These are phyloP conservation scores for Erannis defoliaria DNA, from an alignment of 2,888 invertebrate genomes.

Conservation along the genomic window DNA sequence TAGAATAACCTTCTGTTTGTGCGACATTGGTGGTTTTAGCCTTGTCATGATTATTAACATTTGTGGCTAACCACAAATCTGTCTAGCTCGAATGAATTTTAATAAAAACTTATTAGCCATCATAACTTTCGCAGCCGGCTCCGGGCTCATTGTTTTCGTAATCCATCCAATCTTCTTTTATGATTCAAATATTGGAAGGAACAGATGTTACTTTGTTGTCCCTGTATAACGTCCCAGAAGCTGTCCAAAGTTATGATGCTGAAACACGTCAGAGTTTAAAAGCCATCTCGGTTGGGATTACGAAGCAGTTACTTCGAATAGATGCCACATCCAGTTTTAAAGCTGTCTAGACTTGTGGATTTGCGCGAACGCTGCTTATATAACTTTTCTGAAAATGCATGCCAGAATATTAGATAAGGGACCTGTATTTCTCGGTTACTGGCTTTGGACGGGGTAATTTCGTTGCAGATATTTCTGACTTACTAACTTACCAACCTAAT, in stretches of 20 bases:
- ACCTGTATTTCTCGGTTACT: background rate
- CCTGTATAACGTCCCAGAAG: slow-evolving; percentile 49
- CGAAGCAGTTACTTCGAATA: slow-evolving; percentile 36
- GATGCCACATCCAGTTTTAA: slow-evolving; percentile 47
- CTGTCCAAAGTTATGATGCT: slow-evolving; percentile 49
- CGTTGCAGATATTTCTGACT: slow-evolving; percentile 16
- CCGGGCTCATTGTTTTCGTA: slow-evolving; percentile 33
- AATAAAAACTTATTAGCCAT: slow-evolving; percentile 26
- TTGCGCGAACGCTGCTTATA: slow-evolving; percentile 35
- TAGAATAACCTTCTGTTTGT: slow-evolving; percentile 14
- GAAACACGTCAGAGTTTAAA: slow-evolving; percentile 49
- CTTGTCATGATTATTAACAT: slow-evolving; percentile 23
- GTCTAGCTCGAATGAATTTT: slow-evolving; percentile 3
- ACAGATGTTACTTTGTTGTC: slow-evolving; percentile 57
- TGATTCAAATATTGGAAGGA: slow-evolving; percentile 48
- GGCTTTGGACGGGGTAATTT: slow-evolving; percentile 8
- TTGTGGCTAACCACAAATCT: slow-evolving; percentile 28
- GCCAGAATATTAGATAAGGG: slow-evolving; percentile 7
- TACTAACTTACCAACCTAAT: slow-evolving; percentile 12
- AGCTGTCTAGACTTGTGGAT: slow-evolving; percentile 53
- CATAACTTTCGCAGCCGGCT: slow-evolving; percentile 44
- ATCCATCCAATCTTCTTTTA: slow-evolving; percentile 45
- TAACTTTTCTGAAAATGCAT: slow-evolving; percentile 32
- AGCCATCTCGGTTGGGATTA: slow-evolving; percentile 40
- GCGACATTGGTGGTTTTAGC: slow-evolving; percentile 4